phyloP scores from a whole-genome alignment of 35 echinoderm and acorn worm species.

The Ophioderma brevispina region DNA sequence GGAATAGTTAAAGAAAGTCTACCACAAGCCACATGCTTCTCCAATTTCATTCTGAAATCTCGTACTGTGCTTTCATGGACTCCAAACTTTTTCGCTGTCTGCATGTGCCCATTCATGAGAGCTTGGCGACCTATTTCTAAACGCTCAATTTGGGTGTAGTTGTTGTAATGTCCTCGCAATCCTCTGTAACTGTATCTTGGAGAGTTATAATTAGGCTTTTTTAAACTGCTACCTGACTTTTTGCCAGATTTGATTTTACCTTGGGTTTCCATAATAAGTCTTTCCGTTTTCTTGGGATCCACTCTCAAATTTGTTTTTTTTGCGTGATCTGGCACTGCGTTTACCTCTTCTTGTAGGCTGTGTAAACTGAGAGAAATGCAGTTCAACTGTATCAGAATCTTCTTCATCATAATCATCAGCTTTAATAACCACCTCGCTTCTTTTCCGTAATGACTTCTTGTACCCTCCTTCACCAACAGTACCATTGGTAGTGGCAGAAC shows the following conservation, averaged over 20 bases:
- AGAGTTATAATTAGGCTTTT: neutral
- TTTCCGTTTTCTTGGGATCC: neutral
- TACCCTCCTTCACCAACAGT: neutral
- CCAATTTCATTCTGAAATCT: neutral
- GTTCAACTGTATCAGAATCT: neutral
- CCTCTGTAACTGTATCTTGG: neutral
- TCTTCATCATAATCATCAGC: neutral
- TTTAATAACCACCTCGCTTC: neutral
- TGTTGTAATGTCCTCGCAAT: neutral
- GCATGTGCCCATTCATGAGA: neutral
- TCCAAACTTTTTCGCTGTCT: neutral
- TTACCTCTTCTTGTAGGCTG: neutral
- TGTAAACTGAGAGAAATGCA: neutral
- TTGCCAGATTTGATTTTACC: neutral
- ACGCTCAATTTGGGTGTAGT: neutral
- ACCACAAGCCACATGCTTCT: neutral
- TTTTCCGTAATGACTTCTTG: neutral
- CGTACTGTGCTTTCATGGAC: slow-evolving; percentile 1
- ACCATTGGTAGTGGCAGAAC: neutral
- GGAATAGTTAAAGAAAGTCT: neutral
- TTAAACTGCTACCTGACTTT: neutral
- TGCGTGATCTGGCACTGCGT: neutral
- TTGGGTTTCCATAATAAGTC: neutral
- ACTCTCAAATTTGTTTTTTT: neutral
- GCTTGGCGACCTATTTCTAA: neutral